phyloP scores from a whole-genome alignment of 2,797 vertebrate genomes.

The Pseudochirops cupreus region DNA sequence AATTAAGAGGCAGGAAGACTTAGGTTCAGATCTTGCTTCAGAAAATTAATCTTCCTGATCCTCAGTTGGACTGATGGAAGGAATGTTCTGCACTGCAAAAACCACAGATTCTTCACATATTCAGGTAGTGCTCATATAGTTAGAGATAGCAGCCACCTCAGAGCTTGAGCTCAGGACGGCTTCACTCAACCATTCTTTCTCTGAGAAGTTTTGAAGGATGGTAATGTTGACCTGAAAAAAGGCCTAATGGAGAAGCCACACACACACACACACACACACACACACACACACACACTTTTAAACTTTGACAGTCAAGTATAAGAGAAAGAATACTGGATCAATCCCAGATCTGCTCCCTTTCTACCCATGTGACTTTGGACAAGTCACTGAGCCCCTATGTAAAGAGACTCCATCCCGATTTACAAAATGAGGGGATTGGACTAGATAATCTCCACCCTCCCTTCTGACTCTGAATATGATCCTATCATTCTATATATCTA shows the following conservation, averaged over 20 bases:
- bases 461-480: background rate
- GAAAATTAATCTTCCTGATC: background rate
- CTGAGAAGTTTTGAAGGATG: slow-evolving; percentile 65
- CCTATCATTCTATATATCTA: background rate
- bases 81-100: background rate
- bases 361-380: background rate
- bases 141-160: background rate
- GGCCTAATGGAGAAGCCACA: slow-evolving; percentile 52
- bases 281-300: slow-evolving; percentile 9
- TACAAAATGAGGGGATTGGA: background rate
- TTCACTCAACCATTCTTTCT: slow-evolving; percentile 50
- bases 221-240: slow-evolving; percentile 3
- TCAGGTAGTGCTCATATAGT: background rate
- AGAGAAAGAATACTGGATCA: background rate
- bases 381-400: background rate
- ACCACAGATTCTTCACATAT: background rate
- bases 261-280: background rate
- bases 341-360: background rate
- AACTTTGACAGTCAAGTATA: background rate
- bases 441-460: background rate
- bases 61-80: too few relatives aligned
- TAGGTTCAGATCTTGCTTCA: background rate
- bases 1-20: background rate
- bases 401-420: background rate
- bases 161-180: background rate